A percentile compares a stretch with the other conserved stretches of the same genome.
Evolutionary conservation across 2,797 vertebrate species (phyloP).

Genomic region (Erethizon dorsatum): DNA sequence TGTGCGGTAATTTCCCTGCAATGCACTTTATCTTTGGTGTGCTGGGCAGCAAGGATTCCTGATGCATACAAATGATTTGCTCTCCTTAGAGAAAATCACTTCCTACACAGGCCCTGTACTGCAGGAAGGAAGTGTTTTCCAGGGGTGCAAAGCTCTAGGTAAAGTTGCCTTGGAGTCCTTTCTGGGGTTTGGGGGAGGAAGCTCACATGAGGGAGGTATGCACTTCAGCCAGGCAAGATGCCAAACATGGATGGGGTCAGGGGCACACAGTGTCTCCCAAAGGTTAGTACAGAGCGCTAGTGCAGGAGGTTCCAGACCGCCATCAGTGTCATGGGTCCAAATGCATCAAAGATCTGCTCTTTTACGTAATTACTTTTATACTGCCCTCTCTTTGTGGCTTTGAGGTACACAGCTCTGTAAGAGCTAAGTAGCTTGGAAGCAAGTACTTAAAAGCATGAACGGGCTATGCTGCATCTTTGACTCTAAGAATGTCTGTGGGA

Average conservation of each 20-base stretch:
- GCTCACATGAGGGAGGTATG: not conserved
- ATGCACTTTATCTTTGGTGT: not conserved
- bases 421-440: not conserved
- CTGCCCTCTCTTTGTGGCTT: not conserved
- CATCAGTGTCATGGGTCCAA: not conserved
- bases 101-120: not conserved
- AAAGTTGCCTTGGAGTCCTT: not conserved
- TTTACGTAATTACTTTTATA: not conserved
- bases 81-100: conserved; percentile 13
- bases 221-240: not conserved
- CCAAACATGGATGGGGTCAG: not conserved
- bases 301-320: not conserved
- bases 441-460: not conserved
- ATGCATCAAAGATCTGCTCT: not conserved
- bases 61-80: not conserved
- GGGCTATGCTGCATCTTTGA: not conserved
- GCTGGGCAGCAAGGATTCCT: not conserved
- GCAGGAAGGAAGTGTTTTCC: conserved; percentile 14
- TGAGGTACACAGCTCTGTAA: not conserved
- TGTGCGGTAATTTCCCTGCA: not conserved
- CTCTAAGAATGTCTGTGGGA: conserved; percentile 30
- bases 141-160: conserved; percentile 30
- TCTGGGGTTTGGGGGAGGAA: conserved; percentile 29
- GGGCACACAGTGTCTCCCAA: accelerated
- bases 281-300: not conserved